Conservation (phyloP, 37 sponge, comb jelly and placozoan species). For the Axinella damicornis region DNA sequence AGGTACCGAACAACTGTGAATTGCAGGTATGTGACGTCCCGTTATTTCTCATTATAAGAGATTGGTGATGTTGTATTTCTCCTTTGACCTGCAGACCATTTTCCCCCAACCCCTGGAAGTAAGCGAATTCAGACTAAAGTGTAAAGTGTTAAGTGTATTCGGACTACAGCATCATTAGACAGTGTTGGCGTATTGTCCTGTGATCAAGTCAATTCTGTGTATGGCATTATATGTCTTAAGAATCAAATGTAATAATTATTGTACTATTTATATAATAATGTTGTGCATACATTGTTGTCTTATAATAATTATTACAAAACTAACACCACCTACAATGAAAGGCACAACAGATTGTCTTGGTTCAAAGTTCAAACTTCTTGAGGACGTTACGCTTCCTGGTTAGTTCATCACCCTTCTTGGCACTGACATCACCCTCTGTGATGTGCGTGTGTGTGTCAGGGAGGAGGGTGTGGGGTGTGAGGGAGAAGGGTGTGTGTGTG, state of each 20-base stretch:
- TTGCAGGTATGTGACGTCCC: background rate
- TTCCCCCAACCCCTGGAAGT: constrained; percentile 48
- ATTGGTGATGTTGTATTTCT: background rate
- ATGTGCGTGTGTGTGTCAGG: background rate
- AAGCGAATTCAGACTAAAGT: too few species aligned
- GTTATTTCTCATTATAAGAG: too few species aligned
- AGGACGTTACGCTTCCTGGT: constrained; percentile 86
- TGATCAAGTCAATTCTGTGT: too few species aligned
- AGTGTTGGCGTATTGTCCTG: too few species aligned
- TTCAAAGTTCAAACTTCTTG: constrained; percentile 83
- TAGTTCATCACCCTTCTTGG: constrained; percentile 90
- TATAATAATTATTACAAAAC: background rate
- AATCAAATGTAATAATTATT: too few species aligned
- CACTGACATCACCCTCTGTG: constrained; percentile 79
- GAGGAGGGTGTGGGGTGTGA: background rate
- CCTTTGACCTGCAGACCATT: constrained; percentile 10
- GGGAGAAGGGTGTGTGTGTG: too few species aligned
- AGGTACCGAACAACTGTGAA: constrained; percentile 47
- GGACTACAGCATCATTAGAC: too few species aligned
- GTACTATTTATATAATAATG: too few species aligned
- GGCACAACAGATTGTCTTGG: background rate
- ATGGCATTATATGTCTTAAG: too few species aligned
- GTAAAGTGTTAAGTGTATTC: too few species aligned
- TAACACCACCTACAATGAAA: background rate
- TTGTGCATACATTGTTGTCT: background rate